Evolutionary conservation across 2,888 invertebrate genomes (phyloP), one percentile per base, ranked within the genome.

Genomic region (Nomada ferruginata): DNA sequence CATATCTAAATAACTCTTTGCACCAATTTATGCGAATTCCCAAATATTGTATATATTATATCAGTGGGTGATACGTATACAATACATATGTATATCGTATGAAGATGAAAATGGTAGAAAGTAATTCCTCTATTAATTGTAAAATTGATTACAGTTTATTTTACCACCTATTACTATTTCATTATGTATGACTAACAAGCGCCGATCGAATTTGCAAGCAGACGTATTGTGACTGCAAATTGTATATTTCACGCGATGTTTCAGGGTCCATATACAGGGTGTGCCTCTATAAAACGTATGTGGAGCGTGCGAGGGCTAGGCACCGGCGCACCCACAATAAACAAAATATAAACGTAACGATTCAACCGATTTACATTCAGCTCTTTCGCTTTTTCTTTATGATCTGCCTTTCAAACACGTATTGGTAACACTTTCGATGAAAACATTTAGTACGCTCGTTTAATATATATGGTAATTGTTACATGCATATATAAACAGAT

Each of bases 271-370:
- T 52, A 53, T 83, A 76, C 36, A 76, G 77, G 86, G 86, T 85
- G 85, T 85, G 86, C 66, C 80, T 77, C 79, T 85, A 89, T 89
- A 84, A 86, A 90, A 88, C 84, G 82, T 77, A 90, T 86, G 50
- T 89, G 87, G 86, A 91, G 91, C 91, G 89, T 91, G 86, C 72
- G 83, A 87, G 86, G 84, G 87, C 84, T 91, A 77, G 89, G 86
- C 89, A 85, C 59, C 26, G 85, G 68, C 90, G 61, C 90, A 85
- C 90, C 89, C 85, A 87, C 53, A 59, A 88, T 81, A 81, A 79
- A 52, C 69, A 73, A 76, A 71, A 76, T 76, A 74, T 18, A 77
- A 77, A 69, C 36, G 47, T 42, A 26, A 73, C 59, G n/a, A 63
- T 63, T 75, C 36, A 61, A 73, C 26, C 47, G 60, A 70, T 74